Evolutionary conservation across 2,888 invertebrate genomes (phyloP), one percentile per base, ranked within the genome.

Genomic region (Agrochola litura): DNA sequence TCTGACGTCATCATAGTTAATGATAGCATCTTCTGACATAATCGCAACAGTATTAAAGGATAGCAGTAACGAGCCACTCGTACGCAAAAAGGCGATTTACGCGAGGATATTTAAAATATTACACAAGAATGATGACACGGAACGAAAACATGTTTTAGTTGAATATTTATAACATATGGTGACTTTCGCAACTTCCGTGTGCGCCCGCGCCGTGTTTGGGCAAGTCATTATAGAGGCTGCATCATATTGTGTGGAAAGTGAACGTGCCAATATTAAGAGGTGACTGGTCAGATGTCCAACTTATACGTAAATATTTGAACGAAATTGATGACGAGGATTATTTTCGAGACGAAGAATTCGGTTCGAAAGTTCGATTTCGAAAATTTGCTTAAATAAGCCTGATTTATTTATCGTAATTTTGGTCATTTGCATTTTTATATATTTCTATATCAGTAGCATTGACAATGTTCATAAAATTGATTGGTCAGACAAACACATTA

Each of bases 101-200:
- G 72, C 74, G 83, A 58, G 80, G 80, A 90, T 86, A 77, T 76
- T 82, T 78, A 73, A 58, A 70, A 60, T 82, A 73, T 92, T 90
- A 86, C 87, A 89, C 81, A 88, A 88, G 69, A 79, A 81, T 77
- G 79, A 83, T 84, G 88, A 76, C 76, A 87, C 88, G 89, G 88
- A 89, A 91, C 87, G 83, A 87, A 90, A 91, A 90, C 89, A 76
- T 78, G 90, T 89, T 92, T 90, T 89, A 84, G 79, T 86, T 93
- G 92, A 92, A 94, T 94, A 93, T 94, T 92, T 92, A 93, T 92
- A 89, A 90, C 89, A 83, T 88, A 89, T 84, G 86, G 91, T 86
- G 89, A 92, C 90, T 92, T 92, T 92, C 90, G 90, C 92, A 91
- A 92, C 89, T 93, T 93, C 92, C 92, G 92, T 69, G 79, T 87